Base-by-base conservation (phyloP, 92 coral and sea anemone species). In the Porites divaricata region DNA sequence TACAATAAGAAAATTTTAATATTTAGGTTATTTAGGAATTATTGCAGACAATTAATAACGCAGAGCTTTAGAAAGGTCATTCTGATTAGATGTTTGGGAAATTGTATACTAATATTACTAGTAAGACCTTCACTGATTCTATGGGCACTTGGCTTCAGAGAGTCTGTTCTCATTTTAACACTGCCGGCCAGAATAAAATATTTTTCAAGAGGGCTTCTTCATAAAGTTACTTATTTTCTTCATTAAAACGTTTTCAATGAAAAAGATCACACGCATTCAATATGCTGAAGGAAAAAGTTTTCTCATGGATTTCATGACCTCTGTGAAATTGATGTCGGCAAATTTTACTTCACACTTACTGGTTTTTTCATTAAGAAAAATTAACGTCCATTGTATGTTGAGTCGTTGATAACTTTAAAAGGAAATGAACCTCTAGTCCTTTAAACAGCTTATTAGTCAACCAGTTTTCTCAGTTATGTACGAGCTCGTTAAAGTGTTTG, bases 361-460 rank as follows among this genome's bases (percentile, higher is more conserved):
- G 20, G 10, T 14, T 67, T 68, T 80, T 69, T 80, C 85, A 80
- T 53, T 80, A 54, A 80, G 17, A 25, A 69, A 69, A 80, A 80
- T 80, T 70, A 80, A 23, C 26, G 63, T 25, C 56, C 19, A 80
- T 80, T 80, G 85, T 80, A 65, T 25, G 17, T 28, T 0, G 51
- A 8, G 35, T 22, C 14, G 35, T 52, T 54, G 9, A 64, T 12
- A 51, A 35, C 57, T 69, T 69, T 26, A 53, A 80, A 72, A 26
- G 85, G 70, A n/a, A 41, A 80, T 56, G 76, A 67, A 26, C 26
- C 24, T 16, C 52, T n/a, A 4, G 54, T 23, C 51, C 24, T 52
- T 79, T 79, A 5, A 16, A 25, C 17, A 17, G 76, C 14, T 12
- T 52, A 51, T 22, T 22, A 54, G 25, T 16, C 2, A 54, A 13